These are phyloP conservation scores for Nephrotoma flavescens DNA, from an alignment of 2,888 invertebrate species.

Conservation along the genomic window DNA sequence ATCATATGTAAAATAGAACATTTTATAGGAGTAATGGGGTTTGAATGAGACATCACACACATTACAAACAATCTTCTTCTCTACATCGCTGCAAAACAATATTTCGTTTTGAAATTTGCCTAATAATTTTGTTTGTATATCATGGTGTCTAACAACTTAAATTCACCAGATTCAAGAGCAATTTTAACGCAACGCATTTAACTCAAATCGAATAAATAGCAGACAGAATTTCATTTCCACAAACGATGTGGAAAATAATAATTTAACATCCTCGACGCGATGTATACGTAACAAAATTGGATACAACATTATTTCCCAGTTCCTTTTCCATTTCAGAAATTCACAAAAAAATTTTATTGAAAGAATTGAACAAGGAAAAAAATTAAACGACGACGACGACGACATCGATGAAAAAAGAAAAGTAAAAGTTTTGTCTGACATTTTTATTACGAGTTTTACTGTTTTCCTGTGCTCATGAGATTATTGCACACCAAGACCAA, in stretches of 20 bases:
- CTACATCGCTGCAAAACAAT: not conserved
- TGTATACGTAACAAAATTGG: not conserved
- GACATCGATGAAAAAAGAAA: not conserved
- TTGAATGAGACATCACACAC: too few relatives aligned
- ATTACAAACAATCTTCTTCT: not conserved
- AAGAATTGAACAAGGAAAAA: not conserved
- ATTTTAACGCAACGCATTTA: not conserved
- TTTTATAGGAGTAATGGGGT: too few relatives aligned
- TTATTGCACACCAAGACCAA: not conserved
- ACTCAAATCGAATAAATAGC: not conserved
- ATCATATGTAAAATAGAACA: too few relatives aligned
- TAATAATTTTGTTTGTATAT: not conserved
- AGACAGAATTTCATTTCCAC: not conserved
- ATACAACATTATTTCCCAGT: not conserved
- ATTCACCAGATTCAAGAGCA: not conserved
- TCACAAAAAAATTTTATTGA: not conserved
- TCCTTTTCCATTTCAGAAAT: not conserved
- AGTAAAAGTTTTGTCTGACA: not conserved
- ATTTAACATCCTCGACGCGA: not conserved
- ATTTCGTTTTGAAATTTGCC: not conserved
- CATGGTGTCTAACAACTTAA: not conserved
- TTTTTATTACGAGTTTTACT: not conserved
- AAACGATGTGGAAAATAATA: not conserved
- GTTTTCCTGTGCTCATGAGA: not conserved
- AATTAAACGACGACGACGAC: not conserved